Evolutionary conservation across 1,140 invertebrate genomes (phyloP).

Genomic region (Drosophila busckii): DNA sequence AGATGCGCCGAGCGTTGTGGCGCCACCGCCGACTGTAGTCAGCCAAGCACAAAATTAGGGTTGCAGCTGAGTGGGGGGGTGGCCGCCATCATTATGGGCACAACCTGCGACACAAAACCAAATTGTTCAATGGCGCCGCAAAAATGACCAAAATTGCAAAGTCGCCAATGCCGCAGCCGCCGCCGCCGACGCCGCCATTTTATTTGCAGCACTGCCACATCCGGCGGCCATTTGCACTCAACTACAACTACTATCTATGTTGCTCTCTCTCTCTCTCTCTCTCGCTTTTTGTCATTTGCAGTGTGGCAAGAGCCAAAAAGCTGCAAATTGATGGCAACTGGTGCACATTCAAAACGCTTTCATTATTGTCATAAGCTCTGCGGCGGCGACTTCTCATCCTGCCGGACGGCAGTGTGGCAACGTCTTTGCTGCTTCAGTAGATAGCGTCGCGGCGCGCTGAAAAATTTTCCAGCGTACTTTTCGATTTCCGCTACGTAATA

Average conservation of each 20-base stretch:
- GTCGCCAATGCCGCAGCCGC: constrained; percentile 46
- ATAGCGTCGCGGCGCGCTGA: constrained; percentile 68
- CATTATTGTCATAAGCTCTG: constrained; percentile 75
- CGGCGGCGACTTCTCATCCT: constrained; percentile 20
- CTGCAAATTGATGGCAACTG: constrained; percentile 76
- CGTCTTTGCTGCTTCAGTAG: constrained; percentile 19
- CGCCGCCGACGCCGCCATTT: constrained; percentile 56
- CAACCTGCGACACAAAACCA: constrained; percentile 73
- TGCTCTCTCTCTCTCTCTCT: neutral
- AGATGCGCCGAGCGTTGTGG: constrained; percentile 58
- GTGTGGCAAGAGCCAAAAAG: constrained; percentile 51
- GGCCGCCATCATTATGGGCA: constrained; percentile 39
- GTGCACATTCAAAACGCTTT: constrained; percentile 74
- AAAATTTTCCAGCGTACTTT: constrained; percentile 72
- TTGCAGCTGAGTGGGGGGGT: constrained; percentile 31
- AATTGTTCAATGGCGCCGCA: constrained; percentile 75
- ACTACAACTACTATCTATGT: neutral
- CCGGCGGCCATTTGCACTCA: constrained; percentile 51
- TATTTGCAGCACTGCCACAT: constrained; percentile 73
- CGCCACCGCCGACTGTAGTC: constrained; percentile 31
- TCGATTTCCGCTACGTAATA: constrained; percentile 77
- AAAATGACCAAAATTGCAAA: constrained; percentile 73
- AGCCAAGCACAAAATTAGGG: constrained; percentile 73
- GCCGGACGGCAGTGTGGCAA: no score
- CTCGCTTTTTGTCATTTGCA: constrained; percentile 11